A percentile compares a stretch with the other conserved stretches of the same genome.
Conservation (phyloP, 2,797 vertebrate genomes). For the Onychomys leucogaster region DNA sequence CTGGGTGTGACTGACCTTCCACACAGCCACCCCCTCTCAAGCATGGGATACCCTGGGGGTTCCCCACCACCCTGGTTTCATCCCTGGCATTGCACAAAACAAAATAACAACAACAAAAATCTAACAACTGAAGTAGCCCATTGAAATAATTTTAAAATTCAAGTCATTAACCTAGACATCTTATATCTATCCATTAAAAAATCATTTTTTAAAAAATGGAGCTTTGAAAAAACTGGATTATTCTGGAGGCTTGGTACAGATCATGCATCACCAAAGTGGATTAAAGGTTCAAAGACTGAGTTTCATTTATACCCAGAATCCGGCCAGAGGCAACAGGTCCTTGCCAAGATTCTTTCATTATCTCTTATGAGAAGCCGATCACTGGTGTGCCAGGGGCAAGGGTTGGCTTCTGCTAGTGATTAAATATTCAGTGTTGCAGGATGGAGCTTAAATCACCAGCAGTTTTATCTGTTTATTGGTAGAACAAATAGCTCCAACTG, state of each 20-base stretch:
- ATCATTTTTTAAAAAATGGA: background rate
- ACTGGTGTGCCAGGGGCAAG: background rate
- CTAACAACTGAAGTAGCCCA: background rate
- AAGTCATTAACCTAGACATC: background rate
- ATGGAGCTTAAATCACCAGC: background rate
- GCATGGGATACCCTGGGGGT: too few species aligned
- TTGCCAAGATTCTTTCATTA: background rate
- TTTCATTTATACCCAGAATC: slow-evolving; percentile 10
- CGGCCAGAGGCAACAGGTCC: background rate
- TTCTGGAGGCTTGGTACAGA: background rate
- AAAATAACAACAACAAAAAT: background rate
- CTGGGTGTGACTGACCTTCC: too few species aligned
- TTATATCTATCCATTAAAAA: background rate
- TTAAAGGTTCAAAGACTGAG: background rate
- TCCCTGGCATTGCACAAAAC: background rate
- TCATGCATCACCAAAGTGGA: background rate
- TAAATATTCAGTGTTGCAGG: slow-evolving; percentile 28
- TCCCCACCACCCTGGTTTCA: background rate
- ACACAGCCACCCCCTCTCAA: too few species aligned
- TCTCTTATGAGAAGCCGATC: background rate
- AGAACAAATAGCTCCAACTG: background rate
- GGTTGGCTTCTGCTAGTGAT: background rate
- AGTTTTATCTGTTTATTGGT: background rate
- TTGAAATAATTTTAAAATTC: slow-evolving; percentile 4
- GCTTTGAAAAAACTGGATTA: slow-evolving; percentile 28